Conservation (phyloP, 2,797 vertebrate species). For the Lagodon rhomboides region DNA sequence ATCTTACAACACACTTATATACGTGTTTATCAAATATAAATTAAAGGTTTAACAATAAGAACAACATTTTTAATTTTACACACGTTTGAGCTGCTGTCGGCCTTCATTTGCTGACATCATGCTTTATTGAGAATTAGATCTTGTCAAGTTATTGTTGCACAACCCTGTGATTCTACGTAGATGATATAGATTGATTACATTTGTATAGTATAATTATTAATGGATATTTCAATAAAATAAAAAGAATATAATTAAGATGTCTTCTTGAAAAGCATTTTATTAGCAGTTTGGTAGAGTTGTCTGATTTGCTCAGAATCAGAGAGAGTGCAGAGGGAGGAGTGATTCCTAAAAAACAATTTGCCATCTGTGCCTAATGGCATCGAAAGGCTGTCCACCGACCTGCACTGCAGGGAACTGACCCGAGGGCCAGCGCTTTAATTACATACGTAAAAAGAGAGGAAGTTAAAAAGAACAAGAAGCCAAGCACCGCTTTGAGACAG, state of each 20-base stretch:
- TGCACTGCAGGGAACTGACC: slow-evolving; percentile 41
- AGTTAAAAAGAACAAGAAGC: background rate
- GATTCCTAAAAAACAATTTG: slow-evolving; percentile 67
- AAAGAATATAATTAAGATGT: background rate
- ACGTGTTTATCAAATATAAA: background rate
- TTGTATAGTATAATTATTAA: background rate
- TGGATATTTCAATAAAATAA: too few relatives aligned
- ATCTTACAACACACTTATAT: background rate
- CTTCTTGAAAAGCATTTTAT: background rate
- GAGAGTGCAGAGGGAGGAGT: slow-evolving; percentile 31
- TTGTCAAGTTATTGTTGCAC: too few relatives aligned
- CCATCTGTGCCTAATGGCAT: slow-evolving; percentile 72
- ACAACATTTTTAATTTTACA: background rate
- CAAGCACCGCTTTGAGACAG: background rate
- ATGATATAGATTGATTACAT: background rate
- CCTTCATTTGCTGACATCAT: background rate
- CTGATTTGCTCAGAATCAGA: slow-evolving; percentile 18
- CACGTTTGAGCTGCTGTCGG: too few relatives aligned
- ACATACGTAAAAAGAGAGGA: slow-evolving; percentile 18
- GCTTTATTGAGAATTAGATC: background rate
- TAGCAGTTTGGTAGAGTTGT: background rate
- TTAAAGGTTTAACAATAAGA: background rate
- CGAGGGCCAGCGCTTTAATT: slow-evolving; percentile 61
- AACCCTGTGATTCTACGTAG: background rate
- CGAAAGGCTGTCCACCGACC: slow-evolving; percentile 57